Percentiles rank a stretch among this genome's conserved stretches.
phyloP scores from a whole-genome alignment of 2,797 vertebrate genomes.

The Enoplosus armatus region DNA sequence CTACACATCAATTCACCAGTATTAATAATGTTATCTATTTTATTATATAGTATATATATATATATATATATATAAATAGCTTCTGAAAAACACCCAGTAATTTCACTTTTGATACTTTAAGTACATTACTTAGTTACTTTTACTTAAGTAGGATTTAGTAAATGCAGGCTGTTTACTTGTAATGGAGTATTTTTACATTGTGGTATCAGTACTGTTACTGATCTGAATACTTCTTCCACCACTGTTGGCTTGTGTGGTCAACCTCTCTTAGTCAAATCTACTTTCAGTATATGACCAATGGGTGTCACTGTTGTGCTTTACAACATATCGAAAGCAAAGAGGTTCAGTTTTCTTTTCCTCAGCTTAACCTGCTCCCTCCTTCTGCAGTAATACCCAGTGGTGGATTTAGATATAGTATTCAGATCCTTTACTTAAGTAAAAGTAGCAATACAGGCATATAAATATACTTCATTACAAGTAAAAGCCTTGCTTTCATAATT shows the following conservation, averaged over 20 bases:
- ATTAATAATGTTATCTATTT: neutral
- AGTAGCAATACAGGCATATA: neutral
- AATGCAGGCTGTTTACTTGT: neutral
- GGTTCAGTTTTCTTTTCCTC: neutral
- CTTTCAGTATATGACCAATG: conserved; percentile 21
- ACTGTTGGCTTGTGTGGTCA: neutral
- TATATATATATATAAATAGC: neutral
- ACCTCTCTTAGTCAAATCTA: neutral
- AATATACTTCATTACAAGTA: neutral
- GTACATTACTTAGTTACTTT: neutral
- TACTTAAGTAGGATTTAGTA: neutral
- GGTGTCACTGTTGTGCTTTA: conserved; percentile 53
- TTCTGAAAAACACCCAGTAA: too few species aligned
- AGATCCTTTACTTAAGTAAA: neutral
- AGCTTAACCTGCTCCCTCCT: neutral
- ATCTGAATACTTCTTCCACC: neutral
- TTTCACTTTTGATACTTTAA: neutral
- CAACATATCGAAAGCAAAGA: neutral
- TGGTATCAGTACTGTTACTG: neutral
- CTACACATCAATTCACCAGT: neutral
- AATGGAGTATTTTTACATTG: neutral
- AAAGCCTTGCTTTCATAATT: neutral
- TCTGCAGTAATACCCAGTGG: neutral
- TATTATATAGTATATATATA: neutral
- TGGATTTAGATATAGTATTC: neutral